Percentiles rank a stretch among this genome's conserved stretches.
Evolutionary conservation across 2,888 invertebrate genomes (phyloP).

Genomic region (Harmothoe impar): DNA sequence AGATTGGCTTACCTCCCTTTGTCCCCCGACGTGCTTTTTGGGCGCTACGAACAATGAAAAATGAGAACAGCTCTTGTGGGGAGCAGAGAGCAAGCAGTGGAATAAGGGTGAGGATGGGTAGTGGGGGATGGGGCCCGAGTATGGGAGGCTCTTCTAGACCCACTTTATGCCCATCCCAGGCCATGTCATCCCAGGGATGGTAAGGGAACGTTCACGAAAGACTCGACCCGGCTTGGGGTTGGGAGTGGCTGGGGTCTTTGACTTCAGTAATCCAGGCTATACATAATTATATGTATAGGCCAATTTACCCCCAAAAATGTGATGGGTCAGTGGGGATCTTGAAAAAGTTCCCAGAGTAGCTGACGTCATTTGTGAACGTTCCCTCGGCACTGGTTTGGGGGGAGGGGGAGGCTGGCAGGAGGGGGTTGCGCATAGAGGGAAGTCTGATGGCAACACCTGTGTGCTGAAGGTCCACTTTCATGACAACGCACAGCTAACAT

Average conservation of each 20-base stretch:
- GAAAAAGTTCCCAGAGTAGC: too few species aligned
- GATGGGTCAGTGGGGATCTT: too few species aligned
- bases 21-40: background rate
- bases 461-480: background rate
- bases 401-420: too few species aligned
- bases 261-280: too few species aligned
- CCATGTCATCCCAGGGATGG: too few species aligned
- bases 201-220: too few species aligned
- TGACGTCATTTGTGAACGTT: too few species aligned
- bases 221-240: too few species aligned
- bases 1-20: slow-evolving; percentile 26
- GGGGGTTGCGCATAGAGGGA: background rate
- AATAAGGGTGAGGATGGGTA: background rate
- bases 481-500: background rate
- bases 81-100: background rate
- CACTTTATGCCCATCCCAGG: background rate
- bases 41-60: slow-evolving; percentile 1
- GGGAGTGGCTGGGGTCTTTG: too few species aligned
- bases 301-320: too few species aligned
- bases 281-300: too few species aligned
- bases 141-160: background rate
- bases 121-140: background rate
- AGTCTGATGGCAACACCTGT: slow-evolving; percentile 14
- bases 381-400: too few species aligned
- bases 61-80: background rate